Evolutionary conservation across 2,797 vertebrate species (phyloP), one percentile per base, ranked within the genome.

Genomic region (Adelosebastes latens): DNA sequence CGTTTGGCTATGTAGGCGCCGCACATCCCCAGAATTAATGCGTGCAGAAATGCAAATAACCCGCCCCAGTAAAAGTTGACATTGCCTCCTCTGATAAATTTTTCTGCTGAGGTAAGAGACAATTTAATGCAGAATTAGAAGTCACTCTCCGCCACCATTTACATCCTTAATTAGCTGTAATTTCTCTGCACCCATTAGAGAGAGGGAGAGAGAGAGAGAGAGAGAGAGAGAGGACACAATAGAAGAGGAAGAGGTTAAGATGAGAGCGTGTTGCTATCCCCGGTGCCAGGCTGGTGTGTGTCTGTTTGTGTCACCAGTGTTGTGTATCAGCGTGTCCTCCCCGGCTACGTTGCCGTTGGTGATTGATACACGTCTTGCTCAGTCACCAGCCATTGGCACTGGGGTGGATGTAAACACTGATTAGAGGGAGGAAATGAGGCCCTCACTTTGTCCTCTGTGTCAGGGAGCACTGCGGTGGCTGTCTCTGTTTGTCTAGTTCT

Each of bases 31-130:
- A n/a, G 84, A 90, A 85, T 92, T 90, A 93, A 95, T 93, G 87
- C 76, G 75, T 90, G 90, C 87, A 89, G 89, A 92, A 95, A 94
- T 94, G 94, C 94, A 95, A 95, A 95, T 95, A 94, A 90, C 72
- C 92, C 92, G 82, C 89, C 92, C 82, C 65, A 87, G 94, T 95
- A 94, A 95, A 97, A 96, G 96, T 96, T 96, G 95, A 97, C 96
- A 96, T 96, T 97, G 96, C 93, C 95, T 96, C 93, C 92, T 53
- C 81, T 95, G 96, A 95, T 96, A 95, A 95, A 96, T 96, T 95
- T 97, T 97, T 97, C 95, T 97, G 97, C 96, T 97, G 97, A 98
- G 95, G 95, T 96, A 96, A 96, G 96, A 96, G 94, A 96, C 95
- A 95, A 96, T 97, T 97, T 96, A 97, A 95, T 96, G 95, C 95